Conservation (phyloP, 53 echinoderm and acorn worm genomes). For the Holothuria scabra region DNA sequence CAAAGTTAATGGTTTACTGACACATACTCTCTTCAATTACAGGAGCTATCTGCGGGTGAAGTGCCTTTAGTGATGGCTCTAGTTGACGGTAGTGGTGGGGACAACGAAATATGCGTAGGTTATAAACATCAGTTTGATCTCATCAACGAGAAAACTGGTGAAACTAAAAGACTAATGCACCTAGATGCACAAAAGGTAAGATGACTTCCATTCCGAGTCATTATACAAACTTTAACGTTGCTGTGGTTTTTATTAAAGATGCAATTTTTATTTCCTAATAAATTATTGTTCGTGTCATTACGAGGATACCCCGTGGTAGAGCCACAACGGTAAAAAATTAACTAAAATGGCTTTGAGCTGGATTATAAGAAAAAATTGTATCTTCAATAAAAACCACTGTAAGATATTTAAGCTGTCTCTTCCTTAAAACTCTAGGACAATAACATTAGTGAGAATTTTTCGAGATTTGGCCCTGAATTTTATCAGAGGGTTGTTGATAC, state of each 20-base stretch:
- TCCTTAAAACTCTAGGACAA: too few species aligned
- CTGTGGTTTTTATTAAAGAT: background rate
- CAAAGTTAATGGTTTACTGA: too few species aligned
- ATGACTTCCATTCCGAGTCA: background rate
- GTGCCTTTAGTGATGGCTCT: constrained; percentile 85
- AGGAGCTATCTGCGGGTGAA: constrained; percentile 88
- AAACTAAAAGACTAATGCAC: constrained; percentile 79
- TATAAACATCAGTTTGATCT: constrained; percentile 95
- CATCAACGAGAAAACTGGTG: constrained; percentile 96
- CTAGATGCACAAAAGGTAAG: constrained; percentile 86
- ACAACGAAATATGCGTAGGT: constrained; percentile 92
- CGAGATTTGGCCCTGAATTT: too few species aligned
- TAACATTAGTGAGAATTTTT: too few species aligned
- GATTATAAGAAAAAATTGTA: too few species aligned
- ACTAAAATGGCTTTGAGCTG: too few species aligned
- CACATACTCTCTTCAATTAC: background rate
- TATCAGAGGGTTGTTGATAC: too few species aligned
- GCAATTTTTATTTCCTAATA: background rate
- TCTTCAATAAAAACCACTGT: too few species aligned
- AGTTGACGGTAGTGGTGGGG: constrained; percentile 85
- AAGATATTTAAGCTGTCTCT: too few species aligned
- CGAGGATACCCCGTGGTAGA: too few species aligned
- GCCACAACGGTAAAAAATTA: too few species aligned
- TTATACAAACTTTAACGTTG: background rate
- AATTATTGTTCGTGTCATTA: too few species aligned